Evolutionary conservation across 2,797 vertebrate genomes (phyloP).

Genomic region (Hemitrygon akajei): DNA sequence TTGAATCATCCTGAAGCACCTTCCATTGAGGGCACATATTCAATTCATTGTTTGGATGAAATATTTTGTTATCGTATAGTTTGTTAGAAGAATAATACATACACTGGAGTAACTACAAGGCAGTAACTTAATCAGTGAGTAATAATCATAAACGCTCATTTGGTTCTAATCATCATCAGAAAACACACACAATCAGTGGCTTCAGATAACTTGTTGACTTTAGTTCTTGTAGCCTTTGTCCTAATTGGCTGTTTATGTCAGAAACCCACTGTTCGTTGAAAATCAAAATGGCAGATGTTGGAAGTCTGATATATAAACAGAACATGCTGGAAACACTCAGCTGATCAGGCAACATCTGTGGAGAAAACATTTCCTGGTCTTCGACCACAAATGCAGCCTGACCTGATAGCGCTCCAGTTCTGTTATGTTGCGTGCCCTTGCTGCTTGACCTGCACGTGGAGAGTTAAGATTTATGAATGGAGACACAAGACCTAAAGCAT

Average conservation of each 20-base stretch:
- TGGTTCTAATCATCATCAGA: neutral
- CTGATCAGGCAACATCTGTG: neutral
- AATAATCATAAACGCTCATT: neutral
- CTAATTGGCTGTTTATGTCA: neutral
- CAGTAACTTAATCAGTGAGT: conserved; percentile 20
- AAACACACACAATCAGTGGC: neutral
- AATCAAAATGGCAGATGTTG: neutral
- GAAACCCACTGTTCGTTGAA: neutral
- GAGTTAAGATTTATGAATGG: no score
- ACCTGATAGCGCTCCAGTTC: no score
- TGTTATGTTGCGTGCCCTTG: no score
- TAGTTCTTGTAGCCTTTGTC: neutral
- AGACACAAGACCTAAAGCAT: no score
- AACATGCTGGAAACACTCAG: neutral
- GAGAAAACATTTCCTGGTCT: neutral
- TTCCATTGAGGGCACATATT: no score
- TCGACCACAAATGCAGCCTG: no score
- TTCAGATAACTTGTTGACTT: neutral
- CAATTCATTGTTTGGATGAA: neutral
- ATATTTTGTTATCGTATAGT: neutral
- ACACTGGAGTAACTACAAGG: neutral
- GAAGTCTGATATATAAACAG: neutral
- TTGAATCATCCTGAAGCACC: neutral
- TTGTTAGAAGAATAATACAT: neutral
- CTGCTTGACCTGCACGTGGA: no score